Evolutionary conservation across 2,113 vertebrate genomes (phyloP).

Genomic region (Glaucidium brasilianum): DNA sequence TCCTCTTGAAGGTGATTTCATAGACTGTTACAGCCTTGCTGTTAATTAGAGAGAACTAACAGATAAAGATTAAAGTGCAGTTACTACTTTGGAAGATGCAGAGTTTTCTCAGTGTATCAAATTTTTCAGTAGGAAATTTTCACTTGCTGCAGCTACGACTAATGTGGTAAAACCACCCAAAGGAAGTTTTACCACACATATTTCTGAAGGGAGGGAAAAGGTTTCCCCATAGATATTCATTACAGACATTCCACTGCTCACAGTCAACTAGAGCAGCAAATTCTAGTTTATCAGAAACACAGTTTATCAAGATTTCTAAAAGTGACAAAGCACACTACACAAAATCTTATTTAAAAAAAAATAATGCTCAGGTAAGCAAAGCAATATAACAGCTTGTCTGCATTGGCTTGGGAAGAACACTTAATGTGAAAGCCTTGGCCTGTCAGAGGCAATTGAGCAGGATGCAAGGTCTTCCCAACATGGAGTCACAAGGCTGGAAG

Average conservation of each 20-base stretch:
- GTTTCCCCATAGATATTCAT: background rate
- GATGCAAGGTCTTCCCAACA: background rate
- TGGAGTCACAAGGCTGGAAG: background rate
- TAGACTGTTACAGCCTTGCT: background rate
- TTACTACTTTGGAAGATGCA: background rate
- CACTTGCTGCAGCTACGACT: background rate
- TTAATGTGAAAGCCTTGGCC: rapidly evolving
- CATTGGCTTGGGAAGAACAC: background rate
- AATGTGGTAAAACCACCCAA: background rate
- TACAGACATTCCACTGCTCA: background rate
- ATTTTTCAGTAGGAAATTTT: background rate
- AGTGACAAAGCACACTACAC: background rate
- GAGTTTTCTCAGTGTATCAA: background rate
- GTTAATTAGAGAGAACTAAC: background rate
- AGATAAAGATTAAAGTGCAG: background rate
- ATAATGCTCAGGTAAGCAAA: background rate
- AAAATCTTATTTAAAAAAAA: background rate
- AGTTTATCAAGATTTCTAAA: background rate
- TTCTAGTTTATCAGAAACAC: background rate
- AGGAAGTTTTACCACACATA: background rate
- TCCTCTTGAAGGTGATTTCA: background rate
- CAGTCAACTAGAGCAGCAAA: background rate
- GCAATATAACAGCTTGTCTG: background rate
- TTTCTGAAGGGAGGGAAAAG: background rate
- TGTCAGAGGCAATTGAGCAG: background rate